Evolutionary conservation across 64 coral and sea anemone genomes (phyloP).

Genomic region (Astreopora myriophthalma): DNA sequence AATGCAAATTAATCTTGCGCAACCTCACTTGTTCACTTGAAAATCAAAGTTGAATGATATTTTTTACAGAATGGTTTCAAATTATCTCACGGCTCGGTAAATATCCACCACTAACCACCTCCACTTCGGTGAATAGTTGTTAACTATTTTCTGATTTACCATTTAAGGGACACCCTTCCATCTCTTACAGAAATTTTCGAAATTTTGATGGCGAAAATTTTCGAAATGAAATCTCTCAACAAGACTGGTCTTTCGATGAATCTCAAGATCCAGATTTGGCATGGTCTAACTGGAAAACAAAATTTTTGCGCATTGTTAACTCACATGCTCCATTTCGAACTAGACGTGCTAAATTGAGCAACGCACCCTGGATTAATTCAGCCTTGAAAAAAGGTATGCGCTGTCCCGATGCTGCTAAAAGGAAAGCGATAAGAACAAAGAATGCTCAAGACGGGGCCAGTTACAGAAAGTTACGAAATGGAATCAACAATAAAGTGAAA

Average conservation of each 20-base stretch:
- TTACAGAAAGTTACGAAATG: neutral
- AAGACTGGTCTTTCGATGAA: neutral
- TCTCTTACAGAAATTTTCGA: conserved; percentile 30
- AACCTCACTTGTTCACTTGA: too few species aligned
- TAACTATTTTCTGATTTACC: neutral
- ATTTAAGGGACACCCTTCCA: neutral
- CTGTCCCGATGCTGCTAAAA: neutral
- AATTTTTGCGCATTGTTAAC: neutral
- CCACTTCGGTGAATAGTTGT: too few species aligned
- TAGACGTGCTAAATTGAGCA: neutral
- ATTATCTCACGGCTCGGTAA: too few species aligned
- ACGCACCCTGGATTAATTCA: neutral
- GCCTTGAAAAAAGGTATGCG: neutral
- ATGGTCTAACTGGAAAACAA: neutral
- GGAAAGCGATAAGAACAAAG: neutral
- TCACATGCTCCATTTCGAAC: neutral
- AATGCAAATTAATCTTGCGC: too few species aligned
- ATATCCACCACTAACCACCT: too few species aligned
- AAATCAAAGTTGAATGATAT: too few species aligned
- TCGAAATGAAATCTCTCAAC: neutral
- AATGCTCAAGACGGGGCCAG: neutral
- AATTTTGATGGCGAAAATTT: conserved; percentile 41
- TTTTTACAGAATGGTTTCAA: too few species aligned
- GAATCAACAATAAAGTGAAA: neutral
- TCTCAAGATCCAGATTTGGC: neutral